Evolutionary conservation across 2,888 invertebrate genomes (phyloP), one percentile per base, ranked within the genome.

Genomic region (Acheta domesticus): DNA sequence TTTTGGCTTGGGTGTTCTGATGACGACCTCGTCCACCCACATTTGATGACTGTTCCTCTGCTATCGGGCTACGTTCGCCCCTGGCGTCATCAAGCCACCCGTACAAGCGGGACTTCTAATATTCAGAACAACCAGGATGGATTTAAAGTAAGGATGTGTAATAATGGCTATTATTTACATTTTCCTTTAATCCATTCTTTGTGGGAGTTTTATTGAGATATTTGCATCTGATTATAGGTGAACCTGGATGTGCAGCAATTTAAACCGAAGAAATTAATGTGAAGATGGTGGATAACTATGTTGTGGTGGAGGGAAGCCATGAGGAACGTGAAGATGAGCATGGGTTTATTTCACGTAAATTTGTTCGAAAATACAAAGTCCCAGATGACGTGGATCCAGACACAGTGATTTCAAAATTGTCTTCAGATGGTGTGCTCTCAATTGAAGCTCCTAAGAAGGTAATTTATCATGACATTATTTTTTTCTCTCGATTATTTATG

Each of bases 261-360:
- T 82, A 83, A 83, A 77, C 86, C 86, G 85, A 86, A 8, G 86
- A 86, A 81, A 83, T 87, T 36, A 82, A 83, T 0, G 85, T 87
- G 48, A 87, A 86, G 80, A 85, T 85, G 2, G 83, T 85, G 12
- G 85, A 86, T 80, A 84, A 85, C 77, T 82, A 82, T 77, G 83
- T 87, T 14, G 83, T 85, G 2, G 83, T 86, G 8, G 84, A 85
- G 73, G 86, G 86, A 50, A 86, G 85, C 80, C 86, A 87, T 81
- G 85, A 85, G 79, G 86, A 86, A 77, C 83, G 83, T 78, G 82
- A 83, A 20, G 86, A 86, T 76, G 85, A 86, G 77, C 85, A 85
- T 82, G 86, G 86, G 2, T 84, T 83, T 76, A 83, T 86, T 74
- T 84, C 85, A n/a, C 81, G 86, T n/a, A 85, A 86, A 78, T 86